A percentile compares a stretch with the other conserved stretches of the same genome.
Evolutionary conservation across 2,888 invertebrate genomes (phyloP).

Genomic region (Invenusta paracnida): DNA sequence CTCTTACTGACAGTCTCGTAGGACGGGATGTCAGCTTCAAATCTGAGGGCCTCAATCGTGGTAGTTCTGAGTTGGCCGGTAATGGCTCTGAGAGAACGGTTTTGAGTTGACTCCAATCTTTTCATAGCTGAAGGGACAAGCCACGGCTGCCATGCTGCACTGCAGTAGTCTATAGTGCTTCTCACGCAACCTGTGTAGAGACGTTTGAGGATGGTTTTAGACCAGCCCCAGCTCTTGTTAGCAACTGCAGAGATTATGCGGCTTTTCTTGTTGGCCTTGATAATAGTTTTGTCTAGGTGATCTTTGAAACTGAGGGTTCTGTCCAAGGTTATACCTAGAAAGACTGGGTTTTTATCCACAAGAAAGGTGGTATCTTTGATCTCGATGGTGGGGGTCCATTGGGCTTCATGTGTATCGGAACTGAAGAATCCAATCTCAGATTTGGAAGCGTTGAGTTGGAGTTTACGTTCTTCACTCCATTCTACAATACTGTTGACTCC

Average conservation of each 20-base stretch:
- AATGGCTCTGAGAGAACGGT: neutral
- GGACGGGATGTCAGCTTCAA: neutral
- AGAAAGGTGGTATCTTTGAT: neutral
- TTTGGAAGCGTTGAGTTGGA: neutral
- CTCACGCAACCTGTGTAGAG: neutral
- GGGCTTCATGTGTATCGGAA: neutral
- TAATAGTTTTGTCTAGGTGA: neutral
- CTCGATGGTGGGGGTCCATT: neutral
- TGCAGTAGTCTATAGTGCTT: neutral
- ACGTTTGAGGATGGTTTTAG: neutral
- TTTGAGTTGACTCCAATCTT: neutral
- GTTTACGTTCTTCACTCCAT: neutral
- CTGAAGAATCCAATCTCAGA: neutral
- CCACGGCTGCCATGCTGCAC: neutral
- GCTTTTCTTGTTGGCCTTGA: neutral
- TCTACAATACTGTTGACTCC: neutral
- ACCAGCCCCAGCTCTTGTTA: neutral
- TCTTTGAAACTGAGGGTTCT: neutral
- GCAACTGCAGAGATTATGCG: neutral
- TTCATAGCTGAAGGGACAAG: neutral
- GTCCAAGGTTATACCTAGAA: neutral
- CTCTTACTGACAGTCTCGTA: neutral
- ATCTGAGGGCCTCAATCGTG: neutral
- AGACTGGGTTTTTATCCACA: neutral
- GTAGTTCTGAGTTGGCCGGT: neutral